These are phyloP conservation scores for Dipodomys stephensi DNA, from an alignment of 2,113 vertebrate genomes.

Conservation along the genomic window DNA sequence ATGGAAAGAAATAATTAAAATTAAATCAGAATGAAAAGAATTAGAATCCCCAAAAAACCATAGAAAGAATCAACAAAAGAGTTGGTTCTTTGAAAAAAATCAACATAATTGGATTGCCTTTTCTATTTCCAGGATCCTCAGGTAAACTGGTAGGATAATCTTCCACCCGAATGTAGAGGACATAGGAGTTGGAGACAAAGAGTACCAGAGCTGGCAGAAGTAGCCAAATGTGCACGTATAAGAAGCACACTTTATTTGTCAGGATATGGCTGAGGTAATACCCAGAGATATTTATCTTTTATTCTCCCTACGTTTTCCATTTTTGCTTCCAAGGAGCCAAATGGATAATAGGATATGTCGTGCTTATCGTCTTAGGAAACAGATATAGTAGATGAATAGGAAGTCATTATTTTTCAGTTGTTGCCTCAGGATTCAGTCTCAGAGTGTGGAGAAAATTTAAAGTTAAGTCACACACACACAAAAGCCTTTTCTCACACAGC, in stretches of 20 bases:
- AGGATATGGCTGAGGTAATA: background rate
- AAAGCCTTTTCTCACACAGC: background rate
- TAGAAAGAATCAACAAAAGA: no score
- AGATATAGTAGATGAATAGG: background rate
- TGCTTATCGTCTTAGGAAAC: background rate
- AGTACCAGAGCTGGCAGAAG: background rate
- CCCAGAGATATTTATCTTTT: background rate
- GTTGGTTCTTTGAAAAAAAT: no score
- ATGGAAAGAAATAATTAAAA: no score
- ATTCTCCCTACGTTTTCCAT: background rate
- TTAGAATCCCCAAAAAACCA: no score
- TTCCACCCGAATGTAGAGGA: background rate
- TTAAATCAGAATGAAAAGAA: no score
- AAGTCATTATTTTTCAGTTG: background rate
- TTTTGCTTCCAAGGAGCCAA: background rate
- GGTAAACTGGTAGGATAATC: background rate
- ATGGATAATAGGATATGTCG: background rate
- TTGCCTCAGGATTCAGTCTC: background rate
- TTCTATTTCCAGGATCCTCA: background rate
- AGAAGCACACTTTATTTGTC: constrained; percentile 23
- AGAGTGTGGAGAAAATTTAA: background rate
- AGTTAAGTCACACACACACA: background rate
- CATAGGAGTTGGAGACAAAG: background rate
- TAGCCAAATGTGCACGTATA: background rate
- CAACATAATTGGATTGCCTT: no score